Base-by-base conservation (phyloP, 2,888 invertebrate genomes). In the Epistrophe eligans region DNA sequence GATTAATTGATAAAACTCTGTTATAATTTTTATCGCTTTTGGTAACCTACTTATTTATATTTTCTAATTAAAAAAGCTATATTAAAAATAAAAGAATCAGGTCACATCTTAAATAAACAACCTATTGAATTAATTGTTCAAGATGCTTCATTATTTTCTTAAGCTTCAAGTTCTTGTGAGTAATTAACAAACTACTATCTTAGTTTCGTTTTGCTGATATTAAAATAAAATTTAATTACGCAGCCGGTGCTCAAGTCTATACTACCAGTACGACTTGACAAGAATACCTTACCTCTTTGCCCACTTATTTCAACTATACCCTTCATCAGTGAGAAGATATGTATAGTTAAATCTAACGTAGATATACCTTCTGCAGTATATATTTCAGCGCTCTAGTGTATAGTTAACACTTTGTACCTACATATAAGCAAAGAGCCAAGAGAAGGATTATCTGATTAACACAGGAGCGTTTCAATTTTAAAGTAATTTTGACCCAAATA, bases 401-500 rank as follows among this genome's bases (percentile, higher is more conserved):
- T 35, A 60, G 66, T 19, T 76, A 55, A 66, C 71, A 71, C 64
- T 80, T 72, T 43, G 11, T 38, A 11, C 43, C 7, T 35, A 32
- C 7, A 32, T 71, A 73, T 62, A 55, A 81, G 81, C 81, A 45
- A n/a, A 32, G 60, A 60, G 28, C 64, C 24, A 45, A 64, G 64
- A 64, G 64, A 73, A 45, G 70, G 81, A 48, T 81, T 85, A 85
- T 85, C 85, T 85, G 85, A 81, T 85, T 77, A 85, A 77, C 77
- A 77, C 85, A 73, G 73, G 81, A 85, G 85, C 62, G 60, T 81
- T 81, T 81, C 81, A 85, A 85, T 85, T 85, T 81, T 85, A 85
- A 85, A 85, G 85, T 85, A 85, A 85, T 85, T 85, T 73, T 81
- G 85, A 85, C 85, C 85, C 60, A 74, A 85, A 81, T 81, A 81